A percentile compares a stretch with the other conserved stretches of the same genome.
Evolutionary conservation across 1,140 invertebrate genomes (phyloP).

Genomic region (Protaetia brevitarsis): DNA sequence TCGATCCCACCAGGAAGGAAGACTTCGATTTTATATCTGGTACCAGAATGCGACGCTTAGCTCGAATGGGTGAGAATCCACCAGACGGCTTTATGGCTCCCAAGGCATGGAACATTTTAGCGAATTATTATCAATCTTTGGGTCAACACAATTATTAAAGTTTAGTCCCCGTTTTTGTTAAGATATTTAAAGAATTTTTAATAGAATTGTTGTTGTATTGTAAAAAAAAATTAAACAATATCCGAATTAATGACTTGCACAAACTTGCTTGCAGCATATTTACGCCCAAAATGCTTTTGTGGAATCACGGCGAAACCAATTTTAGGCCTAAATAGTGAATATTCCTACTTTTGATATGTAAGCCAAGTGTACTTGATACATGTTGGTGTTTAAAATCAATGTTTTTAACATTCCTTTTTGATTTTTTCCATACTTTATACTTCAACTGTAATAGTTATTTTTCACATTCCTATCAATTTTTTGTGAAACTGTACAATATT

Average conservation of each 20-base stretch:
- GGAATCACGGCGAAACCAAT: too few relatives aligned
- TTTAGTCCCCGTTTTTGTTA: not conserved
- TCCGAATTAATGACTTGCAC: too few relatives aligned
- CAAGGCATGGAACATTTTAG: slow-evolving; percentile 88
- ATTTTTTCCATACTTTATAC: not conserved
- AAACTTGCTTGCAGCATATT: too few relatives aligned
- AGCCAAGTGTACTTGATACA: too few relatives aligned
- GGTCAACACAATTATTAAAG: slow-evolving; percentile 31
- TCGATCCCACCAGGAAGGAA: slow-evolving; percentile 79
- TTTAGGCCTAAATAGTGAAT: too few relatives aligned
- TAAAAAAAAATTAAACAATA: too few relatives aligned
- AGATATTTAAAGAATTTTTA: not conserved
- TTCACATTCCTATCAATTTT: not conserved
- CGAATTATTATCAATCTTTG: slow-evolving; percentile 78
- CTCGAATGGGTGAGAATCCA: slow-evolving; percentile 77
- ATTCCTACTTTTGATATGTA: too few relatives aligned
- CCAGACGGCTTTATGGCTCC: slow-evolving; percentile 97
- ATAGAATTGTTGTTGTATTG: not conserved
- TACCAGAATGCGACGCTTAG: slow-evolving; percentile 89
- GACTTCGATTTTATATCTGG: slow-evolving; percentile 99
- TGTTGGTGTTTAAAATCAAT: too few relatives aligned
- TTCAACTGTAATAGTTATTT: not conserved
- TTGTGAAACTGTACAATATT: not conserved
- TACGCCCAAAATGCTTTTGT: too few relatives aligned
- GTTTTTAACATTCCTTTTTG: too few relatives aligned